phyloP scores from a whole-genome alignment of 1,140 invertebrate genomes.

The Globodera ellingtonae region DNA sequence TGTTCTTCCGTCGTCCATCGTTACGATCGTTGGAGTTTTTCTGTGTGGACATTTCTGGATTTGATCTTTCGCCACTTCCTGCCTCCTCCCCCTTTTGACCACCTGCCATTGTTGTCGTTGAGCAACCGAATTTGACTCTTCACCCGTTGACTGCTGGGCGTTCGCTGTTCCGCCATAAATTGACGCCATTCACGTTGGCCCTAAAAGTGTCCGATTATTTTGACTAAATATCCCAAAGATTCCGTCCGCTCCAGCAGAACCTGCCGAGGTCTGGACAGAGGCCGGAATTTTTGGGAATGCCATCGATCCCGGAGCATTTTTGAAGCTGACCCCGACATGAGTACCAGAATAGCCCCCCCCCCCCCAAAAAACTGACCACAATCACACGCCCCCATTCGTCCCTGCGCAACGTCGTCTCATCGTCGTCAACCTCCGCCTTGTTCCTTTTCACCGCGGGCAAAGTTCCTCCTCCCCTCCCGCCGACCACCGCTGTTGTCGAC shows the following conservation, averaged over 20 bases:
- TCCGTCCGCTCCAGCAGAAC: no score
- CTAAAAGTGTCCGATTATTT: neutral
- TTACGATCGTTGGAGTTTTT: no score
- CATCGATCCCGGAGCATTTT: neutral
- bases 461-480: neutral
- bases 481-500: neutral
- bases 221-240: no score
- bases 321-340: neutral
- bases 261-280: no score
- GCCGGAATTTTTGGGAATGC: no score
- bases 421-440: neutral
- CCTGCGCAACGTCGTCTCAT: neutral
- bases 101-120: neutral
- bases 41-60: no score
- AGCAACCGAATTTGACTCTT: constrained; percentile 31
- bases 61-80: no score
- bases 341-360: neutral
- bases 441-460: neutral
- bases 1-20: no score
- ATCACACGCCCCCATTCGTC: constrained; percentile 1
- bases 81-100: neutral
- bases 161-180: constrained; percentile 32
- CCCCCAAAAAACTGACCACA: constrained; percentile 10
- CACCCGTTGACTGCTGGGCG: constrained; percentile 23
- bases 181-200: constrained; percentile 35